phyloP scores from a whole-genome alignment of 2,888 invertebrate species.

The Timema cristinae region DNA sequence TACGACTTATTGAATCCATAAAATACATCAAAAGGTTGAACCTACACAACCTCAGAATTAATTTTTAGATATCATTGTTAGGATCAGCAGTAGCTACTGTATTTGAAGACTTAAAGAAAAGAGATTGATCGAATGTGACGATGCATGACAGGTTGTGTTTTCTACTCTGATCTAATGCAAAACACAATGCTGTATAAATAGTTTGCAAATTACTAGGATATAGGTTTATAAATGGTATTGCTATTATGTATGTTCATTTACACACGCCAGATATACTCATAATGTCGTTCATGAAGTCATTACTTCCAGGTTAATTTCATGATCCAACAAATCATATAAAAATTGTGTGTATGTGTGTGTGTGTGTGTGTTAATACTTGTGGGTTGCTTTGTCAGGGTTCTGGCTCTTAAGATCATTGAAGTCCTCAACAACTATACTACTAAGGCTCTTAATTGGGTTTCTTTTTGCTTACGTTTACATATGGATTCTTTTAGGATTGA shows the following conservation, averaged over 20 bases:
- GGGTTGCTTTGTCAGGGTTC: not conserved
- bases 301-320: not conserved
- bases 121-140: not conserved
- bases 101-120: conserved; percentile 3
- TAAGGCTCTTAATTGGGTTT: not conserved
- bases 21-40: not conserved
- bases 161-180: conserved; percentile 1
- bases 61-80: not conserved
- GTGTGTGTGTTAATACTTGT: not conserved
- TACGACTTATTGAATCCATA: not conserved
- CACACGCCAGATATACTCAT: not conserved
- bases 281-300: not conserved
- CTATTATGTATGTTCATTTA: not conserved
- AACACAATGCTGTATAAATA: not conserved
- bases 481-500: not conserved
- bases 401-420: not conserved
- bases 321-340: not conserved
- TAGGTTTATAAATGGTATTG: conserved; percentile 8
- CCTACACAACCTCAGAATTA: conserved; percentile 2
- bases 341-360: too few relatives aligned
- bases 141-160: not conserved
- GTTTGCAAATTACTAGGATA: not conserved
- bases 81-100: not conserved
- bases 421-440: not conserved
- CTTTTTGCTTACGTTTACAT: not conserved